phyloP scores from a whole-genome alignment of 2,888 invertebrate genomes.

The Listrodromus nycthemerus region DNA sequence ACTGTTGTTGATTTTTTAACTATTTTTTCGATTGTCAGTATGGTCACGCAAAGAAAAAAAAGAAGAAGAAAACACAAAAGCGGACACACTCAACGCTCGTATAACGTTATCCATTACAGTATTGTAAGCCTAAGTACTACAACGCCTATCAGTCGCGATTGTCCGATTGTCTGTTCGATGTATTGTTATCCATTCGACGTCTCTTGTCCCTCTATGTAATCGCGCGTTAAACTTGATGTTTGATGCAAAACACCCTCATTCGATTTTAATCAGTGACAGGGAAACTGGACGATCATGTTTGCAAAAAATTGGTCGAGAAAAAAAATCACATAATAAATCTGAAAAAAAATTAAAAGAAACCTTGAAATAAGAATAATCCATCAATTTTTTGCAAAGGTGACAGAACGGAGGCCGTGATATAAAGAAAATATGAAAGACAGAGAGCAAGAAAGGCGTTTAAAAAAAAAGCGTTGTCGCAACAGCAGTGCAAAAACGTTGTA shows the following conservation, averaged over 20 bases:
- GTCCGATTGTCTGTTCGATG: constrained; percentile 57
- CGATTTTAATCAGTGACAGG: constrained; percentile 20
- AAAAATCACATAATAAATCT: background rate
- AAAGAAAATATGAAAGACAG: constrained; percentile 46
- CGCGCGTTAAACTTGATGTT: constrained; percentile 26
- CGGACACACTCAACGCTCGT: constrained; percentile 72
- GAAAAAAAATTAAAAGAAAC: background rate
- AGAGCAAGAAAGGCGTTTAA: constrained; percentile 47
- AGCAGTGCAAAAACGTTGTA: constrained; percentile 74
- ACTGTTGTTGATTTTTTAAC: constrained; percentile 48
- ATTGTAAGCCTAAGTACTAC: constrained; percentile 81
- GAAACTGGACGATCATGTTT: constrained; percentile 14
- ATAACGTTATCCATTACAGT: constrained; percentile 79
- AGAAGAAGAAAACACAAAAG: constrained; percentile 48
- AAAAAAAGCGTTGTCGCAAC: constrained; percentile 69
- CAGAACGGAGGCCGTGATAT: constrained; percentile 12
- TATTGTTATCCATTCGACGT: constrained; percentile 56
- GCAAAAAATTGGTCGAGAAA: constrained; percentile 19
- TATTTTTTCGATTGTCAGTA: constrained; percentile 41
- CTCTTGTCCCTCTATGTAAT: constrained; percentile 50
- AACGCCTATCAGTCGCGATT: constrained; percentile 53
- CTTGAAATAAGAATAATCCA: constrained; percentile 8
- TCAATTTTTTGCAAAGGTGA: constrained; percentile 24
- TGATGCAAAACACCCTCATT: constrained; percentile 36
- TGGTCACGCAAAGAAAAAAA: constrained; percentile 44